Evolutionary conservation across 2,888 invertebrate species (phyloP).

Genomic region (Ernsta delagoae): DNA sequence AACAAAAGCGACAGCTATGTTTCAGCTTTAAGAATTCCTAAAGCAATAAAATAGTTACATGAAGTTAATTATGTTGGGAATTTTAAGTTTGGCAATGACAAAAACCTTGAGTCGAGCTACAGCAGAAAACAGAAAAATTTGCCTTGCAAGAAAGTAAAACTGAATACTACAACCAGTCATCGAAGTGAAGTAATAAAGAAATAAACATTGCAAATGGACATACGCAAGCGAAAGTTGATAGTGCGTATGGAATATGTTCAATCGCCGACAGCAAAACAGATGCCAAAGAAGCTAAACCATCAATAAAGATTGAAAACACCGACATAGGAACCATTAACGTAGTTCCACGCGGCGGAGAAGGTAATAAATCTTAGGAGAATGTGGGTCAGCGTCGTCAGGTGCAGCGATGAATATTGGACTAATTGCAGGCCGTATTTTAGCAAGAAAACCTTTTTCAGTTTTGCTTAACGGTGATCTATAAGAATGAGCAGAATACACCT

Average conservation of each 20-base stretch:
- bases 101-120: too few relatives aligned
- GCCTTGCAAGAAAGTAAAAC: too few relatives aligned
- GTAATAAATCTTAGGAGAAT: slow-evolving; percentile 58
- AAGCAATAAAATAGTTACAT: background rate
- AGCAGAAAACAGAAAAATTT: too few relatives aligned
- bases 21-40: background rate
- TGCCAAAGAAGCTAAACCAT: slow-evolving; percentile 30
- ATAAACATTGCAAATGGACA: background rate
- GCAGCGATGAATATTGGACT: slow-evolving; percentile 49
- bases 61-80: too few relatives aligned
- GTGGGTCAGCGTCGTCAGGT: slow-evolving; percentile 57
- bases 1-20: background rate
- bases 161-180: background rate
- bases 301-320: slow-evolving; percentile 36
- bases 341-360: slow-evolving; percentile 40
- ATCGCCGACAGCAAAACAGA: slow-evolving; percentile 34
- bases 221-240: slow-evolving; percentile 10
- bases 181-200: background rate
- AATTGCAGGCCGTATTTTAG: slow-evolving; percentile 45
- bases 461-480: slow-evolving; percentile 23
- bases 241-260: background rate
- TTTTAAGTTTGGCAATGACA: too few relatives aligned
- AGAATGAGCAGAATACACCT: slow-evolving; percentile 1
- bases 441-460: slow-evolving; percentile 28
- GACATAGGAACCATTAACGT: slow-evolving; percentile 31